Percentiles rank a stretch among this genome's conserved stretches.
Evolutionary conservation across 2,113 vertebrate genomes (phyloP).

Genomic region (Dipodomys spectabilis): DNA sequence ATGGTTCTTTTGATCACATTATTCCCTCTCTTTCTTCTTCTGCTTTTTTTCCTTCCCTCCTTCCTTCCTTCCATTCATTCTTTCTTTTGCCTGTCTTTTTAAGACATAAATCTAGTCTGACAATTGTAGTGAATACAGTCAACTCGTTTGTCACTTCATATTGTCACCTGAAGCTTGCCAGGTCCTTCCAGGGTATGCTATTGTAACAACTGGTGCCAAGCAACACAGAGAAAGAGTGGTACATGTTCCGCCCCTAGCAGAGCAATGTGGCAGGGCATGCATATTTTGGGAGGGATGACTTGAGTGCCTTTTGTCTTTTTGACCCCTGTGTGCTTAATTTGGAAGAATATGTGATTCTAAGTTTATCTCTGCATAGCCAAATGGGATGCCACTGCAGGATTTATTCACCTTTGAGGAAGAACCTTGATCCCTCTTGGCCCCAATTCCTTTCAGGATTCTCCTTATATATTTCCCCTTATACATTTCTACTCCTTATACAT

Average conservation of each 20-base stretch:
- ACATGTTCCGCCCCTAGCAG: background rate
- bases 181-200: background rate
- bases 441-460: background rate
- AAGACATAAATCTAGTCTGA: background rate
- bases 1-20: background rate
- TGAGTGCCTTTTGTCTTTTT: background rate
- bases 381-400: background rate
- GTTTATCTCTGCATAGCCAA: background rate
- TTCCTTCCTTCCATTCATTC: no score
- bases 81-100: background rate
- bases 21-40: background rate
- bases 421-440: background rate
- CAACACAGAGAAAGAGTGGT: background rate
- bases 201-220: background rate
- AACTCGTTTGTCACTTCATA: background rate
- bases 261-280: no score
- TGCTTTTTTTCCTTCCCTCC: no score
- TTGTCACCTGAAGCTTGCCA: background rate
- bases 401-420: background rate
- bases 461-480: no score
- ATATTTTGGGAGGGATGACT: background rate
- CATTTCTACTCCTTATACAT: background rate
- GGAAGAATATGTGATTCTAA: background rate
- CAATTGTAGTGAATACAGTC: background rate
- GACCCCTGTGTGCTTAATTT: background rate